Percentiles rank a stretch among this genome's conserved stretches.
phyloP scores from a whole-genome alignment of 2,888 invertebrate species.

The Andrena marginata region DNA sequence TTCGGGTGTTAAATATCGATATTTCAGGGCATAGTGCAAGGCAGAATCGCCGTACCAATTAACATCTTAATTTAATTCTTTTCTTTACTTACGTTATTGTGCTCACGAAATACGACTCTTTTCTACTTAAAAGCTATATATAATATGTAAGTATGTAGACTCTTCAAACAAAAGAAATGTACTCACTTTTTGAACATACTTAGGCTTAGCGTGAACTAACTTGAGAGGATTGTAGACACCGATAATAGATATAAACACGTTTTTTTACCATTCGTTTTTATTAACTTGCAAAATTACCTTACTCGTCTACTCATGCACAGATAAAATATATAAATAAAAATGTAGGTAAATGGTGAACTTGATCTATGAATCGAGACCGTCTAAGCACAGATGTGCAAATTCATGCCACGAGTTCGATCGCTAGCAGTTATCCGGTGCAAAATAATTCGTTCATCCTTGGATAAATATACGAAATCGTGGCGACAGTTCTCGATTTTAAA shows the following conservation, averaged over 20 bases:
- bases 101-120: too few species aligned
- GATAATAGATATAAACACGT: neutral
- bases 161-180: too few species aligned
- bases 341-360: conserved; percentile 68
- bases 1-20: too few species aligned
- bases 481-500: conserved; percentile 37
- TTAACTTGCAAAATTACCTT: conserved; percentile 73
- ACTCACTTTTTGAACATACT: too few species aligned
- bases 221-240: too few species aligned
- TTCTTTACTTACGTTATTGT: too few species aligned
- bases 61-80: too few species aligned
- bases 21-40: too few species aligned
- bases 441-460: conserved; percentile 16
- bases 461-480: conserved; percentile 36
- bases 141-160: too few species aligned
- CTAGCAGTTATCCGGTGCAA: conserved; percentile 9
- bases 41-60: too few species aligned
- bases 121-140: too few species aligned
- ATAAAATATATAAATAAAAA: conserved; percentile 74
- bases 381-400: conserved; percentile 46
- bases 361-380: conserved; percentile 58
- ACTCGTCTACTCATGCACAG: conserved; percentile 72
- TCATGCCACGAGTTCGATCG: conserved; percentile 32
- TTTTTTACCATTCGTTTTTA: conserved; percentile 70
- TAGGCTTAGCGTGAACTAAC: too few species aligned